phyloP scores from a whole-genome alignment of 2,888 invertebrate genomes.

The Amphimallon solstitiale region DNA sequence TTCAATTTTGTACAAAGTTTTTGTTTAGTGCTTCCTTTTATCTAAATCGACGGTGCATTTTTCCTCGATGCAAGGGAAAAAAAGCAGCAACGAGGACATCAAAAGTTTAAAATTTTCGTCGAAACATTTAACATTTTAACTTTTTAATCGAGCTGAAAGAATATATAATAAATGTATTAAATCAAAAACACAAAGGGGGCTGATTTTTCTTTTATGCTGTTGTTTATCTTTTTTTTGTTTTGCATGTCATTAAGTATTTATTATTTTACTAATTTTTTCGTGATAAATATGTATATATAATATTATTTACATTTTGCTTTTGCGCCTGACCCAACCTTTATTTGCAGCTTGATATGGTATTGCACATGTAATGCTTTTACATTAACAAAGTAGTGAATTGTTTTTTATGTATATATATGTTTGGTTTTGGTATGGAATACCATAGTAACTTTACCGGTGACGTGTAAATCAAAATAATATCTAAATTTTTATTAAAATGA shows the following conservation, averaged over 20 bases:
- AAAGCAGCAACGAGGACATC: no score
- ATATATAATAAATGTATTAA: background rate
- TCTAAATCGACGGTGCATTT: no score
- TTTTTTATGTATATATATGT: no score
- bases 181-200: conserved; percentile 13
- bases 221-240: conserved; percentile 18
- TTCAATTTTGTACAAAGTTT: background rate
- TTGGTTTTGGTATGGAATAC: background rate
- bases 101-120: no score
- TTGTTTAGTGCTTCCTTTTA: background rate
- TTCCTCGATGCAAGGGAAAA: no score
- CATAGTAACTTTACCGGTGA: no score
- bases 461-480: no score
- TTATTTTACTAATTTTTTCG: conserved; percentile 17
- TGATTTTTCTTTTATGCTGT: conserved; percentile 10
- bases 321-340: conserved; percentile 40
- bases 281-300: conserved; percentile 4
- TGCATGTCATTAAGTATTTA: conserved; percentile 15
- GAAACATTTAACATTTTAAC: no score
- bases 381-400: background rate
- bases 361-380: background rate
- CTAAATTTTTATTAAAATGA: no score
- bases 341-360: conserved; percentile 32
- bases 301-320: conserved; percentile 39
- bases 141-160: no score